Evolutionary conservation across 2,797 vertebrate species (phyloP).

Genomic region (Iguana delicatissima): DNA sequence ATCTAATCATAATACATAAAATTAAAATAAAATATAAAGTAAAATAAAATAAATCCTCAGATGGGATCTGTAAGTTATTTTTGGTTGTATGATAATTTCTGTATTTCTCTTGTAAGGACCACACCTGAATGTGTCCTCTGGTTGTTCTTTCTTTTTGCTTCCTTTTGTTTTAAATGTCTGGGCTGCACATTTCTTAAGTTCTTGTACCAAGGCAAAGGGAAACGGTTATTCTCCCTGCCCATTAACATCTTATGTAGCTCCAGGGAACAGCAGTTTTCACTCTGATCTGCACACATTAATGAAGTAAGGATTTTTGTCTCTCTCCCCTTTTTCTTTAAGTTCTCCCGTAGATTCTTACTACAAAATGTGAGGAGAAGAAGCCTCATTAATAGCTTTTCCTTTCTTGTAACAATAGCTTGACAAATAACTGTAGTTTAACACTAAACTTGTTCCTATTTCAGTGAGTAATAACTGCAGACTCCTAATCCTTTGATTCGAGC

Average conservation of each 20-base stretch:
- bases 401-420: constrained; percentile 36
- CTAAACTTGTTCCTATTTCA: constrained; percentile 49
- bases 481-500: constrained; percentile 56
- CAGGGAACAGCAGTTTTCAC: neutral
- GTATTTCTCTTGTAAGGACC: neutral
- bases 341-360: neutral
- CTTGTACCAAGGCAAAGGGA: neutral
- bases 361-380: constrained; percentile 6
- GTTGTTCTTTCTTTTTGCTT: neutral
- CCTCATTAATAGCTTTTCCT: constrained; percentile 44
- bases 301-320: neutral
- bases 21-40: neutral
- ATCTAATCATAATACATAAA: neutral
- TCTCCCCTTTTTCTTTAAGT: neutral
- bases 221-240: neutral
- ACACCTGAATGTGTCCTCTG: neutral
- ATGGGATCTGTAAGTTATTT: neutral
- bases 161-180: neutral
- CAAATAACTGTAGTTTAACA: constrained; percentile 52
- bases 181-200: neutral
- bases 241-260: neutral
- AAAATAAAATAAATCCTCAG: neutral
- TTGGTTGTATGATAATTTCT: neutral
- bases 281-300: fast-evolving
- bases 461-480: constrained; percentile 53